Evolutionary conservation across 1,140 invertebrate genomes (phyloP).

Genomic region (Drosophila novamexicana): DNA sequence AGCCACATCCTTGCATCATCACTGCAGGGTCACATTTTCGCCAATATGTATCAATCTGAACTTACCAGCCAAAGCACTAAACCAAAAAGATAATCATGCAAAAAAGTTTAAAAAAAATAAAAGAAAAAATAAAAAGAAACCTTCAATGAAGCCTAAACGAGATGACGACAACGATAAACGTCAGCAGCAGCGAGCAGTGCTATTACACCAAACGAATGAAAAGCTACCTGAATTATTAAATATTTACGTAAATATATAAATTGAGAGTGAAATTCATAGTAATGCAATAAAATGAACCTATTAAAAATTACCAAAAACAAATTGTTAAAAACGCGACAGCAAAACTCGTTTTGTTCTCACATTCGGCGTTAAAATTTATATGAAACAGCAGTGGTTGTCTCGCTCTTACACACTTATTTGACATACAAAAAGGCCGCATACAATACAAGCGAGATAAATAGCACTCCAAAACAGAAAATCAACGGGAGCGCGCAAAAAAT

Average conservation of each 20-base stretch:
- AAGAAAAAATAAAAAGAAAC: constrained; percentile 2
- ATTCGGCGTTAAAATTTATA: constrained; percentile 50
- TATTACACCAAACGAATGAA: constrained; percentile 23
- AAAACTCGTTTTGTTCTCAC: constrained; percentile 53
- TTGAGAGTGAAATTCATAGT: neutral
- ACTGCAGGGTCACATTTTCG: constrained; percentile 11
- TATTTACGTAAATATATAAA: constrained; percentile 1
- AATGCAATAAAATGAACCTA: constrained; percentile 17
- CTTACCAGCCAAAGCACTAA: constrained; percentile 16
- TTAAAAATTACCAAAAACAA: constrained; percentile 33
- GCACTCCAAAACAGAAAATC: constrained; percentile 39
- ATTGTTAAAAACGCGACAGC: constrained; percentile 50
- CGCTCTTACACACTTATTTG: constrained; percentile 33
- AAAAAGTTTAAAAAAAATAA: constrained; percentile 48
- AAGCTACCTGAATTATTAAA: neutral
- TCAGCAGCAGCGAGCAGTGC: constrained; percentile 49
- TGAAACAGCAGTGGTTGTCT: constrained; percentile 46
- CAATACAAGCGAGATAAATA: constrained; percentile 53
- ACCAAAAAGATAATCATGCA: constrained; percentile 60
- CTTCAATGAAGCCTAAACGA: constrained; percentile 53
- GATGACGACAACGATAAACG: constrained; percentile 51
- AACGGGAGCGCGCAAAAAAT: constrained; percentile 52
- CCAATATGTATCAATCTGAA: constrained; percentile 18
- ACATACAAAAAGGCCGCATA: constrained; percentile 39
- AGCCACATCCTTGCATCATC: constrained; percentile 70